Conservation (phyloP, 2,888 invertebrate species). For the Epistrophe grossulariae region DNA sequence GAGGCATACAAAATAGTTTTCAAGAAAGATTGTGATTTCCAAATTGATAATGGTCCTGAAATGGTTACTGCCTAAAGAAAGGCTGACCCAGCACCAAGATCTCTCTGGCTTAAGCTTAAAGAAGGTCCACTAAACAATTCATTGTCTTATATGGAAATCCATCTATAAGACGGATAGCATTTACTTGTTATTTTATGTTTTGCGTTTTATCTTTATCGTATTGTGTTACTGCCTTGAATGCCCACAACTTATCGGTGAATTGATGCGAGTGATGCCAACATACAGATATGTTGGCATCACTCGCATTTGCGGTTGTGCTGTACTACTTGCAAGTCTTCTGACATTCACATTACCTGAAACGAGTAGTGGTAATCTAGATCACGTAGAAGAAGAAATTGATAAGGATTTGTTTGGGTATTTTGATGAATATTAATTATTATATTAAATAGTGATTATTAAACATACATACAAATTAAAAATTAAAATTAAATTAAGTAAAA, state of each 20-base stretch:
- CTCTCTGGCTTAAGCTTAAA: constrained; percentile 79
- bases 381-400: constrained; percentile 78
- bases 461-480: constrained; percentile 77
- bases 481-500: constrained; percentile 62
- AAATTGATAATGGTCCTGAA: constrained; percentile 78
- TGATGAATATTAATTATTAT: constrained; percentile 45
- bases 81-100: constrained; percentile 74
- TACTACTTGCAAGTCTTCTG: constrained; percentile 85
- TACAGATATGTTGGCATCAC: constrained; percentile 85
- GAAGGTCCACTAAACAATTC: constrained; percentile 82
- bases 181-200: constrained; percentile 84
- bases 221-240: constrained; percentile 85
- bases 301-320: constrained; percentile 85
- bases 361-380: constrained; percentile 84
- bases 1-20: constrained; percentile 84
- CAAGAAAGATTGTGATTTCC: constrained; percentile 81
- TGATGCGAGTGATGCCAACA: too few species aligned
- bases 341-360: constrained; percentile 87
- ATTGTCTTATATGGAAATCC: constrained; percentile 80
- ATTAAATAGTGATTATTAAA: constrained; percentile 9
- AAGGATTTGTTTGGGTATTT: constrained; percentile 40
- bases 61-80: constrained; percentile 78
- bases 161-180: constrained; percentile 81
- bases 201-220: constrained; percentile 83
- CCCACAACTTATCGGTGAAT: constrained; percentile 85